Conservation (phyloP, 2,797 vertebrate species). For the Rhinatrema bivittatum region DNA sequence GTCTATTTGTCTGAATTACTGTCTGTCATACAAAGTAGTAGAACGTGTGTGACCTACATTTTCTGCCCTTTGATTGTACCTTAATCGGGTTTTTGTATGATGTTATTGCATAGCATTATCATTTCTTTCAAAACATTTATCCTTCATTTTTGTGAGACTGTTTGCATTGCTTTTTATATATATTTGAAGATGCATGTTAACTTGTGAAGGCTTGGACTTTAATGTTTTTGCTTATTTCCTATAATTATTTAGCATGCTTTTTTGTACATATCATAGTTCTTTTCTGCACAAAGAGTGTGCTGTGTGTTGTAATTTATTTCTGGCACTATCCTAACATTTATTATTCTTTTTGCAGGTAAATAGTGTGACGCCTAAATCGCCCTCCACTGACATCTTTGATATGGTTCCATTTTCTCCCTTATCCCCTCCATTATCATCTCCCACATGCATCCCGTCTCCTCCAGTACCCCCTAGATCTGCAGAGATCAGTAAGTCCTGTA, state of each 20-base stretch:
- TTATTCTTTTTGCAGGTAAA: conserved; percentile 67
- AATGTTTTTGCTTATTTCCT: too few relatives aligned
- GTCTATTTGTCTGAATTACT: too few relatives aligned
- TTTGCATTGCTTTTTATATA: too few relatives aligned
- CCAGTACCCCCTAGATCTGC: conserved; percentile 73
- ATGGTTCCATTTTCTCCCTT: conserved; percentile 94
- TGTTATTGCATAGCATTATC: too few relatives aligned
- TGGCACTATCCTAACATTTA: conserved; percentile 31
- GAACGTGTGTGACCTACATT: too few relatives aligned
- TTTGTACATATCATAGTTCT: conserved; percentile 14
- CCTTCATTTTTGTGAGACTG: too few relatives aligned
- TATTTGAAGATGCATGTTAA: too few relatives aligned
- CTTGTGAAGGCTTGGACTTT: too few relatives aligned
- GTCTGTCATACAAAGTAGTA: too few relatives aligned
- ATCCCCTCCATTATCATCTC: conserved; percentile 70
- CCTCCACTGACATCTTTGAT: conserved; percentile 90
- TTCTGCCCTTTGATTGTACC: too few relatives aligned
- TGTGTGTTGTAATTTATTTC: conserved; percentile 14
- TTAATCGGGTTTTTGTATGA: conserved; percentile 31
- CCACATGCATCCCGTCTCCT: conserved; percentile 75
- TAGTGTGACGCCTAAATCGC: conserved; percentile 67
- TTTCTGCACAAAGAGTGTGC: conserved; percentile 28
- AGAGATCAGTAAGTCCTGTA: conserved; percentile 72
- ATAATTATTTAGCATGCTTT: too few relatives aligned
- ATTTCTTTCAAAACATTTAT: too few relatives aligned